Base-by-base conservation (phyloP, 1,140 invertebrate genomes). In the Meteorus sp. region DNA sequence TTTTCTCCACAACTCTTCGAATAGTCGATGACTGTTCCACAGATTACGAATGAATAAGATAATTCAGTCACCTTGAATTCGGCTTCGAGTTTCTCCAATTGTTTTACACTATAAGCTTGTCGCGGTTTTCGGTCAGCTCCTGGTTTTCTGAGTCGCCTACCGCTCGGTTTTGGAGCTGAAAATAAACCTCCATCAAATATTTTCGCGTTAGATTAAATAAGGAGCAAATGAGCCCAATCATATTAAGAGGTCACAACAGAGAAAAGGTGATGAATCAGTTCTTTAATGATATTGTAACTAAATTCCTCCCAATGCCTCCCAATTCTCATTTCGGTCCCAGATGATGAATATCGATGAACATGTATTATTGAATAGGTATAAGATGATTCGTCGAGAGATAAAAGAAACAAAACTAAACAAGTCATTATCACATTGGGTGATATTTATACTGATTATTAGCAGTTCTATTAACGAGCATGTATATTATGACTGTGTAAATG, bases 101-200 rank as follows among this genome's bases (percentile, higher is more conserved):
- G 95, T 74, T 93, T 94, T 0, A 92, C 91, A 69, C 92, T 95
- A 81, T 98, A 98, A 0, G 95, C 95, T 80, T 98, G 95, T 3
- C 95, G 82, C 0, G 95, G 95, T 80, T 97, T 97, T 22, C 95
- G 81, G 71, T 97, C 95, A 2, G 93, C 84, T 1, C 91, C 92
- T 0, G 91, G 88, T 75, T 94, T 92, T 47, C 93, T 80, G 0
- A 89, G 88, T 68, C 92, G 77, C 66, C 93, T 85, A 39, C 86
- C 90, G 22, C 84, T 81, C n/a, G 88, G 84, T 76, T 91, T 91
- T 0, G 89, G 89, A 17, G 86, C 91, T 93, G 74, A 51, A 84
- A 83, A 39, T 33, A 7, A 11, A 33, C 11, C 29, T 7, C 11
- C 11, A 33, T 7, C 29, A 33, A 11, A 7, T 11, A 7, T 33